Evolutionary conservation across 2,113 vertebrate genomes (phyloP), one percentile per base, ranked within the genome.

Genomic region (Panthera leo): DNA sequence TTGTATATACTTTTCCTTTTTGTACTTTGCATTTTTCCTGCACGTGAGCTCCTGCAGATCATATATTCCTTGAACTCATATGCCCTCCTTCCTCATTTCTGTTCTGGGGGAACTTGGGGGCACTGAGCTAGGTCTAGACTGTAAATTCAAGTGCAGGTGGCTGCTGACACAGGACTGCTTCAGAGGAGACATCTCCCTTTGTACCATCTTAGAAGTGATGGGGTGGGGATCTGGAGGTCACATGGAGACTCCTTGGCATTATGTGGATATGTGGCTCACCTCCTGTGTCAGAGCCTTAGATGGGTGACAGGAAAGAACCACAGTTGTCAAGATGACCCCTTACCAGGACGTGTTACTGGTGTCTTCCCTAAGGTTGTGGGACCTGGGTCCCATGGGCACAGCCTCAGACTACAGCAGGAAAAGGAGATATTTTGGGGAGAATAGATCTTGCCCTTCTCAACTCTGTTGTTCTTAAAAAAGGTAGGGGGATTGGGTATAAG

Each of bases 401-500:
- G 11, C 42, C 73, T 91, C 51, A 85, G 48, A 63, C 10, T 19
- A 55, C 83, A 97, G 79, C 16, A 86, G 45, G 63, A 84, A 68
- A 68, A 76, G 48, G 31, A 87, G 39, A n/a, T 12, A 68, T 84
- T 89, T 78, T 83, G 39, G 73, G 58, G 4, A 58, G n/a, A 89
- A 4, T 61, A 61, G 51, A 48, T 75, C 18, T 68, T 68, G 9
- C 36, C 48, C 45, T 42, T 96, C 11, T 93, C 39, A 79, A 51
- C 39, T 89, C 76, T 94, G 45, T 45, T 89, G 3, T 91, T 39
- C 68, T 94, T 96, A 27, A 21, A 89, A 88, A 95, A n/a, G 39
- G 18, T 18, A 42, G 27, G 25, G 48, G 67, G 70, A 89, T 25
- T 80, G 70, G 70, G 73, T 42, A 58, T 71, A 80, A 94, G 45